phyloP scores from a whole-genome alignment of 2,113 vertebrate species.

The Ascaphus truei region DNA sequence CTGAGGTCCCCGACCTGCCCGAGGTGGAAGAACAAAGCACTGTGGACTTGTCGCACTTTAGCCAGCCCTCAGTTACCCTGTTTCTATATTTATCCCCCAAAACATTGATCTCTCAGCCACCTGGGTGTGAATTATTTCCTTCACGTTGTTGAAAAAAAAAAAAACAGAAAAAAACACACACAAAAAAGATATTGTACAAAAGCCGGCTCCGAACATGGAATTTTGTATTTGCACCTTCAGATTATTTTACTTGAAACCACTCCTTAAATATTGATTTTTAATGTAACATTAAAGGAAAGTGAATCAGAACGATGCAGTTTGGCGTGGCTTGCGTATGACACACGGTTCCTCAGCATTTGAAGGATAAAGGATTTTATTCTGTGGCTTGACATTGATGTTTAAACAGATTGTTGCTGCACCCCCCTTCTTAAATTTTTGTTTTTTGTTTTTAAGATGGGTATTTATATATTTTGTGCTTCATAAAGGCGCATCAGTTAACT shows the following conservation, averaged over 20 bases:
- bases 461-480: too few species aligned
- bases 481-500: too few species aligned
- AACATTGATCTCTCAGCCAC: constrained; percentile 2
- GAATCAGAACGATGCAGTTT: neutral
- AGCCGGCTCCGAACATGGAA: constrained; percentile 25
- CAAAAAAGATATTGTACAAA: constrained; percentile 6
- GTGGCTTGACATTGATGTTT: too few species aligned
- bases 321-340: neutral
- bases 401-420: too few species aligned
- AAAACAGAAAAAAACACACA: neutral
- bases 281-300: constrained; percentile 35
- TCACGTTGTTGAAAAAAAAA: too few species aligned
- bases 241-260: constrained; percentile 32
- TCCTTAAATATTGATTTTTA: constrained; percentile 34
- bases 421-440: too few species aligned
- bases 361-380: too few species aligned
- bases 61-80: neutral
- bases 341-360: neutral
- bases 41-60: constrained; percentile 30
- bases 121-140: neutral
- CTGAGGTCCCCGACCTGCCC: neutral
- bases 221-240: constrained; percentile 37
- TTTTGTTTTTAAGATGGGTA: too few species aligned
- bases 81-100: constrained; percentile 21
- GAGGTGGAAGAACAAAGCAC: constrained; percentile 20